These are phyloP conservation scores for Phymastichus coffea DNA, from an alignment of 1,140 invertebrate genomes.

Conservation along the genomic window DNA sequence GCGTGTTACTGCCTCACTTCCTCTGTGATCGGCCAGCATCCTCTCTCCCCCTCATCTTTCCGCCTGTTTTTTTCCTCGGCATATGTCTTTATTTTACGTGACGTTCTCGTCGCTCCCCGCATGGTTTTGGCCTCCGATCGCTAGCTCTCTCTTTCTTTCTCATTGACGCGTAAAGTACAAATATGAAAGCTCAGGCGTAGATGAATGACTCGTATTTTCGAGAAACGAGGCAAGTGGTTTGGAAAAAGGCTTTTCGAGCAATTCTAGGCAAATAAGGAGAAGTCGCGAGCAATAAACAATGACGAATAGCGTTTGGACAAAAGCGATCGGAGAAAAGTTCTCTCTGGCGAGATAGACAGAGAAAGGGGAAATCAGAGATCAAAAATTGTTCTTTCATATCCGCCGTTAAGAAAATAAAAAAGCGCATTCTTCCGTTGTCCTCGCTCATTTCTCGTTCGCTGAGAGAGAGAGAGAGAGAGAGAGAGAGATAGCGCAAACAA, in stretches of 20 bases:
- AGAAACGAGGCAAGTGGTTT: no score
- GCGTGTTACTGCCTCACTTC: no score
- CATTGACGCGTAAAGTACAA: no score
- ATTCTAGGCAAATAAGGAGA: no score
- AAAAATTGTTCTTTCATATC: slow-evolving; percentile 7
- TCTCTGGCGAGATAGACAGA: no score
- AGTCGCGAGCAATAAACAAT: no score
- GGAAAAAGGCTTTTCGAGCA: no score
- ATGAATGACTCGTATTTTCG: no score
- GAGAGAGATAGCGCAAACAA: slow-evolving; percentile 9
- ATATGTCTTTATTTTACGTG: not conserved
- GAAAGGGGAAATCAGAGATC: slow-evolving; percentile 9
- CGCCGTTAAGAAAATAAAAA: slow-evolving; percentile 23
- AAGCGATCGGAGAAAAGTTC: not conserved
- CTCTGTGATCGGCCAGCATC: slow-evolving; percentile 2
- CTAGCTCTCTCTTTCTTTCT: no score
- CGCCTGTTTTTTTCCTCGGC: slow-evolving; percentile 16
- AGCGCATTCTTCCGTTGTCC: slow-evolving; percentile 1
- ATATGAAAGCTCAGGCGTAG: no score
- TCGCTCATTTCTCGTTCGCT: slow-evolving; percentile 5
- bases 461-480: no score
- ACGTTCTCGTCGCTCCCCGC: not conserved
- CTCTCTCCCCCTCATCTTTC: slow-evolving; percentile 21
- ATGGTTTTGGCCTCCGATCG: not conserved
- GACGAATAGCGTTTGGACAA: no score